A percentile compares a stretch with the other conserved stretches of the same genome.
phyloP scores from a whole-genome alignment of 2,888 invertebrate species.

The Drosophila imparisetae region DNA sequence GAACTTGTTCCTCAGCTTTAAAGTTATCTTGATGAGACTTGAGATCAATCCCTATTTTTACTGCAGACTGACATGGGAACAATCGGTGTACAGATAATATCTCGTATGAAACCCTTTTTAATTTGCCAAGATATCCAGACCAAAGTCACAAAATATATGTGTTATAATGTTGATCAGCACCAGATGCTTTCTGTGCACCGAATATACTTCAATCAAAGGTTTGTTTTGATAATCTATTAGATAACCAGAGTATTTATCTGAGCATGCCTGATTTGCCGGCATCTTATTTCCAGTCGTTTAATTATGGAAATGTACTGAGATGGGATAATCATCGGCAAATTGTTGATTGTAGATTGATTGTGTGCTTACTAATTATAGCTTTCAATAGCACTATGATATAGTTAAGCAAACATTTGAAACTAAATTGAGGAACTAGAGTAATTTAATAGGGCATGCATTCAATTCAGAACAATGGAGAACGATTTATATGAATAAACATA shows the following conservation, averaged over 20 bases:
- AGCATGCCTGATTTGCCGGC: slow-evolving; percentile 8
- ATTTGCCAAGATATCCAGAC: neutral
- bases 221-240: slow-evolving; percentile 15
- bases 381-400: neutral
- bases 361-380: too few species aligned
- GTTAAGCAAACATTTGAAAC: neutral
- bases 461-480: neutral
- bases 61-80: too few species aligned
- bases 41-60: neutral
- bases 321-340: neutral
- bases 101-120: neutral
- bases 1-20: neutral
- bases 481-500: neutral
- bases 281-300: slow-evolving; percentile 1
- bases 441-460: neutral
- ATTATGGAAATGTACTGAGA: slow-evolving; percentile 45
- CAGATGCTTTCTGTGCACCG: neutral
- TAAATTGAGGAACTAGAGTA: neutral
- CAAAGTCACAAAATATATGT: neutral
- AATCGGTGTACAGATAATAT: neutral
- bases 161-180: neutral
- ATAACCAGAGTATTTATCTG: slow-evolving; percentile 42
- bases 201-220: slow-evolving; percentile 23
- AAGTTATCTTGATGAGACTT: neutral
- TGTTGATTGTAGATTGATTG: neutral